phyloP scores from a whole-genome alignment of 1,140 invertebrate species.

The Maniola jurtina region DNA sequence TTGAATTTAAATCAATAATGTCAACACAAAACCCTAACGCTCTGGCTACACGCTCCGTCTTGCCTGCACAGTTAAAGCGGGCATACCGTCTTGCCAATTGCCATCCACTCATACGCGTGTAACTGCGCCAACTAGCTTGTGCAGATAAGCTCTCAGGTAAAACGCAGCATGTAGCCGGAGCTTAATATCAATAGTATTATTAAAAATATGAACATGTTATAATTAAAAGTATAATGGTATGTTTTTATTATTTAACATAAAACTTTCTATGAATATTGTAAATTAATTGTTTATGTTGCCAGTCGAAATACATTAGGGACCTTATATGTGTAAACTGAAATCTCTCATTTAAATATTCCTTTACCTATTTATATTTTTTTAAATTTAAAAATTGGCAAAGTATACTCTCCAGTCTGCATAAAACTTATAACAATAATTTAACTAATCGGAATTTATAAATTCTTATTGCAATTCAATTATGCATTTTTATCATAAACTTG shows the following conservation, averaged over 20 bases:
- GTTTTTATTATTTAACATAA: slow-evolving; percentile 34
- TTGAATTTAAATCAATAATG: neutral
- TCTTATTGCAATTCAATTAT: slow-evolving; percentile 3
- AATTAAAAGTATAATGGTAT: slow-evolving; percentile 40
- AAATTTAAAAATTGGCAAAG: slow-evolving; percentile 47
- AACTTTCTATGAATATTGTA: slow-evolving; percentile 19
- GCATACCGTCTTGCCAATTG: too few relatives aligned
- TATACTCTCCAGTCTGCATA: slow-evolving; percentile 24
- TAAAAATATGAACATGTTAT: slow-evolving; percentile 33
- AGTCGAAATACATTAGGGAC: slow-evolving; percentile 19
- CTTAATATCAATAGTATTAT: slow-evolving; percentile 38
- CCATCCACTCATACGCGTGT: too few relatives aligned
- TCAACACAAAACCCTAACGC: slow-evolving; percentile 40
- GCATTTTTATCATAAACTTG: neutral
- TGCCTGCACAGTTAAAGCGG: too few relatives aligned
- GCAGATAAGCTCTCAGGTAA: too few relatives aligned
- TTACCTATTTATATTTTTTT: slow-evolving; percentile 49
- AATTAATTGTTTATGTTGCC: slow-evolving; percentile 23
- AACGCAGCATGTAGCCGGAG: too few relatives aligned
- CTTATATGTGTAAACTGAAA: slow-evolving; percentile 24
- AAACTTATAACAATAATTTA: neutral
- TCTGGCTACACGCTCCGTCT: too few relatives aligned
- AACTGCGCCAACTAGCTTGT: too few relatives aligned
- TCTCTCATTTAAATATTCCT: slow-evolving; percentile 25
- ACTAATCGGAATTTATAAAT: neutral